A percentile compares a stretch with the other conserved stretches of the same genome.
phyloP scores from a whole-genome alignment of 2,888 invertebrate species.

The Ochropleura plecta region DNA sequence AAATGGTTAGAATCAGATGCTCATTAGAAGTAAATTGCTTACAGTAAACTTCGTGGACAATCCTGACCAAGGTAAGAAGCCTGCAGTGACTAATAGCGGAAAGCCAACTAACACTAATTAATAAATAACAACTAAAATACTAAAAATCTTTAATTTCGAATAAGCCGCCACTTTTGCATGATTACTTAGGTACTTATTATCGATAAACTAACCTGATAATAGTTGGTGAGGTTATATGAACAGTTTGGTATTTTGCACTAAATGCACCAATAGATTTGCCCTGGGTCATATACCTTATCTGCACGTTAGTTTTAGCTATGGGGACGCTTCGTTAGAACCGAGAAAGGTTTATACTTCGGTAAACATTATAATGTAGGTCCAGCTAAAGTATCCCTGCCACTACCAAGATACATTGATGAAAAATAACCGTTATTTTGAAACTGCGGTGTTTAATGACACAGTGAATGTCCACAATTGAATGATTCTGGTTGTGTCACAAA shows the following conservation, averaged over 20 bases:
- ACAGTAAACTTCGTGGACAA: constrained; percentile 65
- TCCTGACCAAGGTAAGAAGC: constrained; percentile 20
- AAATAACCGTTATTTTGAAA: background rate
- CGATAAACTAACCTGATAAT: background rate
- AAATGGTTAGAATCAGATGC: background rate
- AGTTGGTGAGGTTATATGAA: background rate
- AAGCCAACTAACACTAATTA: background rate
- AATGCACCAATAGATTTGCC: background rate
- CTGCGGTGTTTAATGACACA: background rate
- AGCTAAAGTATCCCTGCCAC: background rate
- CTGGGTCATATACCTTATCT: background rate
- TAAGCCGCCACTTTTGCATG: background rate
- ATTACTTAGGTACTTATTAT: background rate
- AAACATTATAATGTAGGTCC: background rate
- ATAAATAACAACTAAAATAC: background rate
- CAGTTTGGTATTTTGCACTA: background rate
- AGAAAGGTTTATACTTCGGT: background rate
- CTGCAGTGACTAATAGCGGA: constrained; percentile 4
- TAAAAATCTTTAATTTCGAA: background rate
- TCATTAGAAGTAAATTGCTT: constrained; percentile 29
- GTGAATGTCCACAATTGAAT: constrained; percentile 4
- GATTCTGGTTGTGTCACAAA: background rate
- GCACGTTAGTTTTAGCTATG: background rate
- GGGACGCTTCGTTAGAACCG: background rate
- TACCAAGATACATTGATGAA: background rate